A percentile compares a stretch with the other conserved stretches of the same genome.
Evolutionary conservation across 2,888 invertebrate genomes (phyloP).

Genomic region (Meghimatium bilineatum): DNA sequence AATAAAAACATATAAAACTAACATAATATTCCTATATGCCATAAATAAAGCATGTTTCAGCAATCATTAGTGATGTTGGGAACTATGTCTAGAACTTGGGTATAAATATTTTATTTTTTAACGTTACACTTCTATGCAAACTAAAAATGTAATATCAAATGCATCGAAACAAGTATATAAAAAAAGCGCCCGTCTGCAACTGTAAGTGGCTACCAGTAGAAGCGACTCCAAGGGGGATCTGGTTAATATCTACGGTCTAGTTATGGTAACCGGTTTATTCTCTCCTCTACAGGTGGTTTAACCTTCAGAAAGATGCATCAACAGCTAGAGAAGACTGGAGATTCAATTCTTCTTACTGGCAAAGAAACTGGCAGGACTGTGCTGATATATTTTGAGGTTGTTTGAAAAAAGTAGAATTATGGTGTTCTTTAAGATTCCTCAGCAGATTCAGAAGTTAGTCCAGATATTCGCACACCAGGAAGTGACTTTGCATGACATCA

Average conservation of each 20-base stretch:
- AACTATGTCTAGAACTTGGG: no score
- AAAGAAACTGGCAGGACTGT: conserved; percentile 85
- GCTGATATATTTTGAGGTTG: conserved; percentile 84
- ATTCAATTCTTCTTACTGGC: conserved; percentile 91
- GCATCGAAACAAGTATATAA: no score
- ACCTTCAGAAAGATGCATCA: conserved; percentile 84
- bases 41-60: no score
- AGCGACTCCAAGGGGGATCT: no score
- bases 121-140: no score
- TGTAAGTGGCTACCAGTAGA: no score
- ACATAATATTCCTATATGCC: no score
- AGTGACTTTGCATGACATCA: background rate
- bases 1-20: no score
- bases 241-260: background rate
- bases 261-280: background rate
- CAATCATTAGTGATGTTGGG: no score
- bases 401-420: background rate
- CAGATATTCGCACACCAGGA: background rate
- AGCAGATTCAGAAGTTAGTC: background rate
- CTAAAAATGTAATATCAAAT: no score
- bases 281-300: conserved; percentile 86
- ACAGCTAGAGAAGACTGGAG: conserved; percentile 92
- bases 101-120: no score
- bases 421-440: background rate
- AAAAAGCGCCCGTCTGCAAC: no score